Evolutionary conservation across 1,140 invertebrate species (phyloP), one percentile per base, ranked within the genome.

Genomic region (Eupristina koningsbergeri): DNA sequence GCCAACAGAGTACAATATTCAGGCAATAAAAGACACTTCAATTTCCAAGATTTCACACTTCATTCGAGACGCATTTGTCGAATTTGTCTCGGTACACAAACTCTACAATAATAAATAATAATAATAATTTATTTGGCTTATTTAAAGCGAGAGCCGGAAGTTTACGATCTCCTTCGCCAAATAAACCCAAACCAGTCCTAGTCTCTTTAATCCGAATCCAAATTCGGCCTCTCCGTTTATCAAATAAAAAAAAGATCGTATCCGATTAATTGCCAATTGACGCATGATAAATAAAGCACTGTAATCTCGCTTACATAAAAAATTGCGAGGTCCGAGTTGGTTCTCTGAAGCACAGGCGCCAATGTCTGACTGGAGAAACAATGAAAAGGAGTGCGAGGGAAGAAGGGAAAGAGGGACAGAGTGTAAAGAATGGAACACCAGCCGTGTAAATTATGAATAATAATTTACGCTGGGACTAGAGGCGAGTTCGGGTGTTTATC

Each of bases 371-470:
- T 22, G 53, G 22, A 15, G 26, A 29, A 15, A 26, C 87, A 80
- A 85, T 53, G 53, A 41, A 84, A 85, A 53, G 79, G 58, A 53
- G 2, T 53, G 11, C 11, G 26, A 22, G 3, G 22, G 6, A 26
- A 58, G 22, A 69, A 85, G 34, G 29, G 47, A 39, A n/a, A 39
- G 15, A 13, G 41, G 17, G 15, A 15, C 26, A 47, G 45, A 11
- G 34, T 29, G 34, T 63, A 61, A 77, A 75, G 36, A 29, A 71
- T 11, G n/a, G 80, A 36, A 47, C 50, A 67, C 58, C 58, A 50
- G 61, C 39, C 69, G 79, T 80, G 81, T 61, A 81, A 85, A 79
- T 80, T 84, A 84, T 75, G 69, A 84, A 84, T 84, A 80, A 84
- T 75, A 84, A 84, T 80, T 84, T 80, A 74, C n/a, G n/a, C 84